Evolutionary conservation across 1,140 invertebrate genomes (phyloP).

Genomic region (Sitobion miscanthi): DNA sequence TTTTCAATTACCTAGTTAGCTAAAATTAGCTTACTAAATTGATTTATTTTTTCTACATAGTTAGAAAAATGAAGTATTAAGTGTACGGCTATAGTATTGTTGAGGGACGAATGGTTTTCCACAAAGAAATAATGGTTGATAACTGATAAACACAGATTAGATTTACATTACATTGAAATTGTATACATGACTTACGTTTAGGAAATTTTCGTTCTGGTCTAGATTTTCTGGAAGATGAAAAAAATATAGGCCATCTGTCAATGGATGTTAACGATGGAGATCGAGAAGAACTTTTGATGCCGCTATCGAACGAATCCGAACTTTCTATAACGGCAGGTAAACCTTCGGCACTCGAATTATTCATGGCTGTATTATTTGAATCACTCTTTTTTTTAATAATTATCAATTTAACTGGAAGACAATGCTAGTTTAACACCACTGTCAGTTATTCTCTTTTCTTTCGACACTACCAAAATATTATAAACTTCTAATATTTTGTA

Average conservation of each 20-base stretch:
- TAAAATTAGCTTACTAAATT: neutral
- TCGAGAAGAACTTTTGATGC: conserved; percentile 55
- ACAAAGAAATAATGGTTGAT: neutral
- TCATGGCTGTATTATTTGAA: neutral
- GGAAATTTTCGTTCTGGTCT: conserved; percentile 44
- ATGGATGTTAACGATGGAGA: conserved; percentile 57
- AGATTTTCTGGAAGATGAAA: conserved; percentile 40
- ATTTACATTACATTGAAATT: neutral
- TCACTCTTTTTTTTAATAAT: neutral
- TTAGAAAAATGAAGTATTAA: neutral
- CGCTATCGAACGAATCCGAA: conserved; percentile 53
- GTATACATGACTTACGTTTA: conserved; percentile 5
- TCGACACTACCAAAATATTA: neutral
- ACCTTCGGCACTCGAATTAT: conserved; percentile 15
- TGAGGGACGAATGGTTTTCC: conserved; percentile 1
- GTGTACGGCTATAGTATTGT: neutral
- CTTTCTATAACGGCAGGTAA: conserved; percentile 42
- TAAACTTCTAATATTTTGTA: neutral
- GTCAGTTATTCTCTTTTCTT: neutral
- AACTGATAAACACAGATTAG: neutral
- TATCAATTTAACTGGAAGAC: neutral
- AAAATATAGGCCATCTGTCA: conserved; percentile 57
- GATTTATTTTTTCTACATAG: neutral
- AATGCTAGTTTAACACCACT: neutral
- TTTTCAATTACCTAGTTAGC: neutral